Evolutionary conservation across 2,113 vertebrate species (phyloP), one percentile per base, ranked within the genome.

Genomic region (Lota lota): DNA sequence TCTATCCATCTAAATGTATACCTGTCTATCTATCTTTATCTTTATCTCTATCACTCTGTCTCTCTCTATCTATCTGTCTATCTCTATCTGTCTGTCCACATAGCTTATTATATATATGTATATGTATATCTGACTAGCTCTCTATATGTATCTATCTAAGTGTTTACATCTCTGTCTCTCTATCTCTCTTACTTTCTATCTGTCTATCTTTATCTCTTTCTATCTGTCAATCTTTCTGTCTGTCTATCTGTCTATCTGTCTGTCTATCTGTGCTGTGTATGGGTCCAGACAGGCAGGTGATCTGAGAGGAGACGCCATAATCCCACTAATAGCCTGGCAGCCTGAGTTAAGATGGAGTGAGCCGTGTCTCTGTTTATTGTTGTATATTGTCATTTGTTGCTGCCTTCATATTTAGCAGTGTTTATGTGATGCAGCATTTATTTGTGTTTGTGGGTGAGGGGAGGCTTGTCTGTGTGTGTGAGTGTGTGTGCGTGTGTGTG

Each of bases 61-160:
- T 22, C 28, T 33, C 3, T 33, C 60, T 51, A 14, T 22, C 18
- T 36, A 17, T 63, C 61, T 63, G 8, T 63, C 64, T 40, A 74
- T 71, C 61, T 70, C 70, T 36, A 71, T 65, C 61, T 74, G 77
- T 75, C 63, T 69, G 71, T 75, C 63, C 56, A 76, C 63, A n/a
- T n/a, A n/a, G n/a, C n/a, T n/a, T n/a, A n/a, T n/a, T 47, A 14
- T 47, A 47, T 47, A 10, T 47, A 10, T 47, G 7, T 80, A 79
- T 86, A 79, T 83, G 3, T 22, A 8, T 22, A 14, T 5, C 57
- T 19, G 5, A 10, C 57, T 8, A 10, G 5, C 20, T 59, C 70
- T 36, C 73, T 65, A 59, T 74, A 76, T 75, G 62, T 69, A 71
- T 74, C 63, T 59, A 14, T 5, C 28, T 33, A 33, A 33, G 28